phyloP scores from a whole-genome alignment of 1,140 invertebrate genomes.

The Ceratosolen fusciceps region DNA sequence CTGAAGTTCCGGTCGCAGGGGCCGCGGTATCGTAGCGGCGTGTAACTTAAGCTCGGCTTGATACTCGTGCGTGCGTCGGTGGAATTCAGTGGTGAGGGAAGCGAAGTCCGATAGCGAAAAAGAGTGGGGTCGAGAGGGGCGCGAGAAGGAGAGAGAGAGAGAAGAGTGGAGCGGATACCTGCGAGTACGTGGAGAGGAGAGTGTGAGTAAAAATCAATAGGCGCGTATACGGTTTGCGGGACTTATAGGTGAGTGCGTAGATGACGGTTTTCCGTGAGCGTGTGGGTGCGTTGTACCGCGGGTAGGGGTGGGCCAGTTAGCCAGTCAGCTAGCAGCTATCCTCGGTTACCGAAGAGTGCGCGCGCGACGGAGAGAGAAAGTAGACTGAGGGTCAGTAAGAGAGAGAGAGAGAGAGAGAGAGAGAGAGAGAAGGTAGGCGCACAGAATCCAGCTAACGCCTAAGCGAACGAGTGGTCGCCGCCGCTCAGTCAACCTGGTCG shows the following conservation, averaged over 20 bases:
- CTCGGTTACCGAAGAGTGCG: neutral
- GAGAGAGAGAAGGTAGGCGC: constrained; percentile 49
- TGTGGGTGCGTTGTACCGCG: neutral
- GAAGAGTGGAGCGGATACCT: neutral
- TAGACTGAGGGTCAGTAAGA: constrained; percentile 32
- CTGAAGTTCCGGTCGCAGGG: neutral
- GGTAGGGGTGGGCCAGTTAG: neutral
- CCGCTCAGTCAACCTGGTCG: constrained; percentile 68
- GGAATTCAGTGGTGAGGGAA: no score
- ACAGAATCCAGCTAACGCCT: constrained; percentile 59
- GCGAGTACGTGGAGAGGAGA: no score
- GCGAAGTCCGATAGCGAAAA: neutral
- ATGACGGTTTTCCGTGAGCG: neutral
- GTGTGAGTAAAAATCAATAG: neutral
- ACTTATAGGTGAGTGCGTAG: neutral
- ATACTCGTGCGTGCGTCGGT: neutral
- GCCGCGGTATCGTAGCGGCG: no score
- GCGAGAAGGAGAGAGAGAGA: neutral
- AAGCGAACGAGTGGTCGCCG: constrained; percentile 28
- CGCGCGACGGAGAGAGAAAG: neutral
- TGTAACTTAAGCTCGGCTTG: neutral
- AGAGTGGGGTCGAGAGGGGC: neutral
- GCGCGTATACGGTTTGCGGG: neutral
- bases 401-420: constrained; percentile 24
- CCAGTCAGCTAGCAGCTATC: neutral